Evolutionary conservation across 2,113 vertebrate species (phyloP), one percentile per base, ranked within the genome.

Genomic region (Oreocharis arfaki): DNA sequence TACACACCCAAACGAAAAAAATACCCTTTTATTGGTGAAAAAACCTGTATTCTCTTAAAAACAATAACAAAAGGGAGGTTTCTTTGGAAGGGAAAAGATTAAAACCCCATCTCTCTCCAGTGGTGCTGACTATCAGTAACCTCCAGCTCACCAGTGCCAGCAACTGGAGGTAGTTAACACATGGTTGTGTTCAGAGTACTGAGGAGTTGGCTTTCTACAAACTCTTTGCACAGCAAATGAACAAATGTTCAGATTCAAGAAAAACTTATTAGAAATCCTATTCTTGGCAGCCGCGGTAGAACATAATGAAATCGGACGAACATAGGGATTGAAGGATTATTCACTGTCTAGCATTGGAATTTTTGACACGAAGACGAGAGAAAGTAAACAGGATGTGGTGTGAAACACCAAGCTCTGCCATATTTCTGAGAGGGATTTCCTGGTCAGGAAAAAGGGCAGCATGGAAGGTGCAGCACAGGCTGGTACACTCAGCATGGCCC

Each of bases 381-480:
- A 93, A 63, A 90, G 91, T 81, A 97, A 97, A 97, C 96, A 97
- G 96, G 96, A 97, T 95, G 95, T 91, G 94, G 94, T 94, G 84
- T 71, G 91, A 95, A 96, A 59, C 89, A 81, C 47, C 27, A 91
- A 71, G 77, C 27, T 81, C 27, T 81, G 84, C 64, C 24, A 4
- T 93, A 63, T 68, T 96, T 95, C 80, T 91, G 86, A 89, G 49
- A 97, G 86, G 83, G 95, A 95, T 89, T 95, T 97, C 96, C 95
- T 95, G 94, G 56, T 63, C 89, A 92, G 56, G 89, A 63, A 60
- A 27, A 55, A 84, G 86, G 47, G 68, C 76, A 89, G 42, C 41
- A 11, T 2, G 13, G 35, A 93, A 82, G 19, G 7, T 32, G 76
- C 86, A 78, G 76, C 88, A 63, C 83, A 78, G 1, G 1, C 50